Conservation (phyloP, 2,113 vertebrate genomes). For the Podiceps cristatus region DNA sequence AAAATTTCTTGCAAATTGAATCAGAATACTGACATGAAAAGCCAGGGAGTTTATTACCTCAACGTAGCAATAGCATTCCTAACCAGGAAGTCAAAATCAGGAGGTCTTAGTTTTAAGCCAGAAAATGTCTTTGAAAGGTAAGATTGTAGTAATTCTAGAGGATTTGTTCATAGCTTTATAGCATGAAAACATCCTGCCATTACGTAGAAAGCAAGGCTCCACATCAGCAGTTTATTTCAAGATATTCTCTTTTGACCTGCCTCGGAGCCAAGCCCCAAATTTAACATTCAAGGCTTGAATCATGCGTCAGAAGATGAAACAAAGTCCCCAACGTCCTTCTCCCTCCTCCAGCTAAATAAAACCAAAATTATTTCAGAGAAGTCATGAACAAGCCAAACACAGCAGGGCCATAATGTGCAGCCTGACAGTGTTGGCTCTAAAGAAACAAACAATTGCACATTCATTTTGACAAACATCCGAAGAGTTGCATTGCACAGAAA, state of each 20-base stretch:
- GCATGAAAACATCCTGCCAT: not conserved
- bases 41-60: not conserved
- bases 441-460: slow-evolving; percentile 45
- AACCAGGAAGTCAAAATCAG: not conserved
- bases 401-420: not conserved
- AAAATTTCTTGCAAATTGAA: not conserved
- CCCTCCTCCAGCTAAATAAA: slow-evolving; percentile 3
- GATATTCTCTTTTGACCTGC: slow-evolving; percentile 21
- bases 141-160: not conserved
- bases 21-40: slow-evolving; percentile 3
- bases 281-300: slow-evolving; percentile 9
- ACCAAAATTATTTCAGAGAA: slow-evolving; percentile 28
- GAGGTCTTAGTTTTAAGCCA: slow-evolving; percentile 1
- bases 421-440: slow-evolving; percentile 1
- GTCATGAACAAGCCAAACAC: slow-evolving; percentile 40
- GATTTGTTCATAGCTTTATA: not conserved
- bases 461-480: slow-evolving; percentile 28
- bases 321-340: not conserved
- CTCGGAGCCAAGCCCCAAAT: not conserved
- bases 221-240: not conserved
- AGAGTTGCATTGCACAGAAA: slow-evolving; percentile 1
- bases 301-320: slow-evolving; percentile 8
- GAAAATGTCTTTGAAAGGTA: slow-evolving; percentile 9
- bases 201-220: not conserved
- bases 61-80: not conserved